Evolutionary conservation across 2,113 vertebrate species (phyloP).

Genomic region (Channa argus): DNA sequence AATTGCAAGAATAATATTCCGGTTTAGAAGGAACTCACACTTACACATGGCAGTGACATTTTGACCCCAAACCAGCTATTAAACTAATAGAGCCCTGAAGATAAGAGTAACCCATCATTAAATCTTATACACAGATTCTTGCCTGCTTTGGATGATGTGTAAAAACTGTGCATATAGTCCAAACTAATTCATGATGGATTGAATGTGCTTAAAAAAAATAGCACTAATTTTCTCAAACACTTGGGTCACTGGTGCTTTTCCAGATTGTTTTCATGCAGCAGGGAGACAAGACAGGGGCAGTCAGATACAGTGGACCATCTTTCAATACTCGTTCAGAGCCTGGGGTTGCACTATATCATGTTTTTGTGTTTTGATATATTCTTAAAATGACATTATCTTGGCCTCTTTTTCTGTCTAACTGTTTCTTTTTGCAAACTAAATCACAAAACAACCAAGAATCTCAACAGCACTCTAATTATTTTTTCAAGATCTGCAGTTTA

Average conservation of each 20-base stretch:
- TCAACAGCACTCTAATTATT: constrained; percentile 48
- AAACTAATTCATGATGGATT: background rate
- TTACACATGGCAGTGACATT: no score
- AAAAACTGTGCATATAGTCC: constrained; percentile 4
- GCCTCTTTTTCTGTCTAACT: constrained; percentile 20
- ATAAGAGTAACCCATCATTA: no score
- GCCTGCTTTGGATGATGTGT: no score
- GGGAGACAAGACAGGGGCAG: background rate
- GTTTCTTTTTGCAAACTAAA: constrained; percentile 55
- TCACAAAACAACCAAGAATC: constrained; percentile 53
- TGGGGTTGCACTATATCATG: constrained; percentile 2
- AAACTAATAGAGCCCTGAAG: no score
- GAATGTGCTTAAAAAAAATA: background rate
- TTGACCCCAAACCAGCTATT: no score
- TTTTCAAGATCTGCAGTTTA: constrained; percentile 44
- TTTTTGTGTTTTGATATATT: constrained; percentile 37
- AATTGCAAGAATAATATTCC: no score
- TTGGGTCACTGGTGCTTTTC: background rate
- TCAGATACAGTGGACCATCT: background rate
- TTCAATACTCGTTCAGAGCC: constrained; percentile 12
- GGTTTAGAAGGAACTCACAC: no score
- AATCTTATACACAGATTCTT: no score
- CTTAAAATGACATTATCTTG: constrained; percentile 34
- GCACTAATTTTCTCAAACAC: background rate
- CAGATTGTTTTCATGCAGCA: background rate